Evolutionary conservation across 2,797 vertebrate species (phyloP), one percentile per base, ranked within the genome.

Genomic region (Sparidentex hasta): DNA sequence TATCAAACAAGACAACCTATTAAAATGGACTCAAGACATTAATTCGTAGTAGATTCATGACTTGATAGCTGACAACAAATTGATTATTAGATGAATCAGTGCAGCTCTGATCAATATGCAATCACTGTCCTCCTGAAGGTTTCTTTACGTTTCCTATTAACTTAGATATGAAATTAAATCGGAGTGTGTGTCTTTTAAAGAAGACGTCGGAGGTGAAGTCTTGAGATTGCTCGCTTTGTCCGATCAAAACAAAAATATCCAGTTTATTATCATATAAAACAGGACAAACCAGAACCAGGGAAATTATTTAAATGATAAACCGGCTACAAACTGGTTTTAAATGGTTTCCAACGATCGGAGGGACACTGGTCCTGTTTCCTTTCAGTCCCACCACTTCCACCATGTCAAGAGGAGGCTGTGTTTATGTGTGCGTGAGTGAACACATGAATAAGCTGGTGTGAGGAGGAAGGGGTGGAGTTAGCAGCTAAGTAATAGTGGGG

Each of bases 381-480:
- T 56, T 74, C 85, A 84, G 64, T 74, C 17, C 25, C 63, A 57
- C 44, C 68, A 80, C 72, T 66, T 86, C 61, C 73, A 50, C 21
- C 64, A 50, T 46, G 75, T 89, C 66, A 76, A 82, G 81, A 76
- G 83, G 74, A 86, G 23, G 59, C 76, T 77, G 66, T 85, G 64
- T 61, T 21, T 63, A 29, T 74, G 58, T 74, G 58, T 74, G 66
- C 57, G 67, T 59, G 69, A 88, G 69, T 90, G 81, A 79, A 84
- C 82, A 25, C 21, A 48, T 80, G 69, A 70, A 48, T 61, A 51
- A 8, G 44, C 33, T 51, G 58, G 55, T 0, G 33, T 23, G 20
- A 23, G 66, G 77, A 54, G 76, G 72, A 57, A 33, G 29, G 29
- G 81, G 69, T 5, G 76, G 79, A 67, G 71, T 14, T 72, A 64